Evolutionary conservation across 1,140 invertebrate species (phyloP), one percentile per base, ranked within the genome.

Genomic region (Anagrus nilaparvatae): DNA sequence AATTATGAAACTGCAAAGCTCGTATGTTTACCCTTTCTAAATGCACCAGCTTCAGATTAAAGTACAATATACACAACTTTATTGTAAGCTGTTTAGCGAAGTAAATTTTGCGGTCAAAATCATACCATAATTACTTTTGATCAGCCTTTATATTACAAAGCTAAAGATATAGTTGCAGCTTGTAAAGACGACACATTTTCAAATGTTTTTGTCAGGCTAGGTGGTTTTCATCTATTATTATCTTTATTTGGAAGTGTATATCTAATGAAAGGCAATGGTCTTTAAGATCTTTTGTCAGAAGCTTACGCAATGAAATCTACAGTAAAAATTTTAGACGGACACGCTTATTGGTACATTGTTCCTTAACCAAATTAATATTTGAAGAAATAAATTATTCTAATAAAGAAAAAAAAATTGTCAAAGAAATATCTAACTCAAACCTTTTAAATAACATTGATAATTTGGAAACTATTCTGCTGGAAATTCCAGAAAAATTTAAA

Each of bases 1-100:
- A 21, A 9, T 1, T 40, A 31, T 27, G 0, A 10, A 20, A 30
- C 8, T 2, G 43, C 48, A 2, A 12, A 23, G 1, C 31, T 49
- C 3, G 10, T 48, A n/a, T 53, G 41, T 36, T 32, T 48, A 28
- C 48, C 44, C 12, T 53, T 52, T 23, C 49, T 52, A n/a, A 42
- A 50, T 37, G 17, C 37, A 28, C 43, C 46, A 36, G 34, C 49
- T 2, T 44, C 34, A 16, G 41, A 48, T 20, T 42, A 44, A 39
- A 40, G 44, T 16, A 54, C 50, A n/a, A 27, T 27, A 27, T 12
- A 7, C 12, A 49, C 53, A 27, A 36, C 43, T 31, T 32, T 27
- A 6, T 27, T 27, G 12, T 6, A 27, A 12, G 12, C 24, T 27
- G 24, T 7, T 12, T 7, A 27, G 12, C 24, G 12, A 27, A 7